These are phyloP conservation scores for Notarius quadriscutis DNA, from an alignment of 2,113 vertebrate genomes.

Conservation along the genomic window DNA sequence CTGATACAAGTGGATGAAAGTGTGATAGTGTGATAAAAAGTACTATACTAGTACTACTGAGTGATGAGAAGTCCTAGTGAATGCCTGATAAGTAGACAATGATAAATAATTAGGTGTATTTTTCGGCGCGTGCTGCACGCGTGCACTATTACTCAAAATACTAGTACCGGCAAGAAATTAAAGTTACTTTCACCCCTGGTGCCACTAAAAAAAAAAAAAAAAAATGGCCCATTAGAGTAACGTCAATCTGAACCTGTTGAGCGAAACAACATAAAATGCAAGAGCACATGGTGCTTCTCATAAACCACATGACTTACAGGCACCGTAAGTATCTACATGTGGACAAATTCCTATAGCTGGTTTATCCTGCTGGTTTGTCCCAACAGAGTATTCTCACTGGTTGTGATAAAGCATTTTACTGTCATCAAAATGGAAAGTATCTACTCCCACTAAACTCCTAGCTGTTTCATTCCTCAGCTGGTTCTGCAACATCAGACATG, in stretches of 20 bases:
- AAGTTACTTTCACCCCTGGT: too few relatives aligned
- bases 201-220: neutral
- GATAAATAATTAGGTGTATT: too few relatives aligned
- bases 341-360: neutral
- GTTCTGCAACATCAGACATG: neutral
- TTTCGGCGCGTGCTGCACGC: too few relatives aligned
- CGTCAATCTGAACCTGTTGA: neutral
- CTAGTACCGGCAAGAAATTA: too few relatives aligned
- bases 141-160: too few relatives aligned
- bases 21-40: too few relatives aligned
- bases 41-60: too few relatives aligned
- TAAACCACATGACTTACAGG: constrained; percentile 28
- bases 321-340: neutral
- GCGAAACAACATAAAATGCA: neutral
- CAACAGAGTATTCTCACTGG: neutral
- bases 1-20: too few relatives aligned
- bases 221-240: neutral
- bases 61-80: too few relatives aligned
- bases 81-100: too few relatives aligned
- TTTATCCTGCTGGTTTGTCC: neutral
- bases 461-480: neutral
- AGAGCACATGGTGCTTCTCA: neutral
- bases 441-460: neutral
- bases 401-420: neutral
- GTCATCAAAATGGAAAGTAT: neutral